Evolutionary conservation across 2,113 vertebrate species (phyloP), one percentile per base, ranked within the genome.

Genomic region (Urocolius indicus): DNA sequence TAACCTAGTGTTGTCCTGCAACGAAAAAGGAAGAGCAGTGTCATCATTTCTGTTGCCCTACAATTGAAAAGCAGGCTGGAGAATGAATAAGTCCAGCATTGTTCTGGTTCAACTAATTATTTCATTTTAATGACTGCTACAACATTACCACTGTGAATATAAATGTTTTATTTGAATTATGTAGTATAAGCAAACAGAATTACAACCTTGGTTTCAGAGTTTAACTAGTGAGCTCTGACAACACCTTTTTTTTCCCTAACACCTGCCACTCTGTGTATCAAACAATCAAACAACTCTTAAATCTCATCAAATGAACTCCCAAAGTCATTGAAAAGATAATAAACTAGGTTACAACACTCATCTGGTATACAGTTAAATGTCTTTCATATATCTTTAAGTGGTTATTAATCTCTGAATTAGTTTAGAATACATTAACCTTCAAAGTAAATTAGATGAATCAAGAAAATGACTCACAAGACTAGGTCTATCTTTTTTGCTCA

Each of bases 361-460:
- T 91, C 89, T 95, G 81, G 26, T 94, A 92, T 85, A 93, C 67
- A 96, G 86, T 76, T 79, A 95, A 97, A 96, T 97, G 97, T 83
- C 96, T 98, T 98, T 97, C 97, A 84, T 94, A 95, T 97, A 97
- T 96, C 96, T 97, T 97, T 98, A 98, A 98, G 96, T 96, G 95
- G 96, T 97, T 98, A 98, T 98, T 98, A 98, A 98, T 98, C 90
- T 96, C 87, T 27, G 95, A 96, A 97, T 98, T 98, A 96, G 95
- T 97, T 97, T 97, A 96, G 98, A 98, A 98, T 98, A 92, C 96
- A 98, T 98, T 98, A 98, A 98, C 98, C 98, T 98, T 98, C 98
- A 98, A 97, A 97, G 95, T 94, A 97, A 98, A 98, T 98, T 97
- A 98, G 95, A 98, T 98, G 97, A 97, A 97, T 98, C 97, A 97